A percentile compares a stretch with the other conserved stretches of the same genome.
These are phyloP conservation scores for Drosophila biarmipes DNA, from an alignment of 1,140 invertebrate species.

Conservation along the genomic window DNA sequence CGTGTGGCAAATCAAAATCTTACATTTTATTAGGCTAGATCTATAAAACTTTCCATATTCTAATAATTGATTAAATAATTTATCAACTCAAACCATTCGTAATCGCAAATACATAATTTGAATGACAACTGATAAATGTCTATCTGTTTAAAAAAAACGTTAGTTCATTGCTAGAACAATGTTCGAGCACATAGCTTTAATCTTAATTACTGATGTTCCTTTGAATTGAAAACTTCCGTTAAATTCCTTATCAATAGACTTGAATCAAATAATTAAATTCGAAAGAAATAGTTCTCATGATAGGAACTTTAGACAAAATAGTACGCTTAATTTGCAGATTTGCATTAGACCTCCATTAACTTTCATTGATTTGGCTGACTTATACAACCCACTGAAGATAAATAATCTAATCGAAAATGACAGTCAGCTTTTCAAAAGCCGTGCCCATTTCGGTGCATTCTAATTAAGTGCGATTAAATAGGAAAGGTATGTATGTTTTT, in stretches of 20 bases:
- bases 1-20: not conserved
- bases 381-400: not conserved
- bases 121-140: not conserved
- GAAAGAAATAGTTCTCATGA: not conserved
- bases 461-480: conserved; percentile 7
- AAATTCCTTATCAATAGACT: not conserved
- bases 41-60: not conserved
- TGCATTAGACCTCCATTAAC: not conserved
- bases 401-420: conserved; percentile 2
- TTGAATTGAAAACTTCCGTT: not conserved
- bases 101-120: not conserved
- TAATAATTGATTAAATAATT: not conserved
- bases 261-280: not conserved
- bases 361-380: not conserved
- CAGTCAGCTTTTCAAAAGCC: not conserved
- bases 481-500: not conserved
- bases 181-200: not conserved
- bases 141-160: not conserved
- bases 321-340: not conserved
- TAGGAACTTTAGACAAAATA: not conserved
- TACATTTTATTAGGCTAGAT: not conserved
- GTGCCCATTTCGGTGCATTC: conserved; percentile 1
- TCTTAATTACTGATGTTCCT: not conserved
- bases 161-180: not conserved
- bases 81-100: not conserved